Evolutionary conservation across 2,113 vertebrate genomes (phyloP).

Genomic region (Cheirogaleus medius): DNA sequence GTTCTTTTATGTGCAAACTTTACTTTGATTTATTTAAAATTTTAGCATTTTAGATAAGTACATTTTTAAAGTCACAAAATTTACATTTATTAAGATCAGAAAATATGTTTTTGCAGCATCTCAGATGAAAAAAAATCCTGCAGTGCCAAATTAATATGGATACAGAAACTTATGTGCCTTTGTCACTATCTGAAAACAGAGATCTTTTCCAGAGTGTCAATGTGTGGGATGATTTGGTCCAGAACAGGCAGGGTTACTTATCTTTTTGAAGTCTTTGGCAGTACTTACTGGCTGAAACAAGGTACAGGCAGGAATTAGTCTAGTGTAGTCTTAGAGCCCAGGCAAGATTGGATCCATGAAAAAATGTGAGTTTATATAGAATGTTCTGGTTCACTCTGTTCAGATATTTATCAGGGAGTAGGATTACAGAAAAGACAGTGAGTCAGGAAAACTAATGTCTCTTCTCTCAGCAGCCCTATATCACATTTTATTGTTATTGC

Average conservation of each 20-base stretch:
- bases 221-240: background rate
- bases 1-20: background rate
- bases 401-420: background rate
- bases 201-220: background rate
- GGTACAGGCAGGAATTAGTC: background rate
- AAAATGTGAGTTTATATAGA: background rate
- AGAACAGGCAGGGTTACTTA: background rate
- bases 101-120: background rate
- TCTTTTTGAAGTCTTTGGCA: slow-evolving; percentile 12
- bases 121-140: background rate
- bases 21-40: background rate
- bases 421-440: background rate
- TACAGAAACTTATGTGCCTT: background rate
- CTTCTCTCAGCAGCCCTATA: background rate
- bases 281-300: background rate
- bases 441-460: background rate
- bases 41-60: background rate
- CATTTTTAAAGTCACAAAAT: background rate
- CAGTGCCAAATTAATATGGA: background rate
- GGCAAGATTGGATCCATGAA: background rate
- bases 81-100: background rate
- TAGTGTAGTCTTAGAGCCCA: background rate
- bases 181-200: background rate
- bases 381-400: background rate
- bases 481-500: slow-evolving; percentile 14